Evolutionary conservation across 2,888 invertebrate genomes (phyloP), one percentile per base, ranked within the genome.

Genomic region (Acronicta psi): DNA sequence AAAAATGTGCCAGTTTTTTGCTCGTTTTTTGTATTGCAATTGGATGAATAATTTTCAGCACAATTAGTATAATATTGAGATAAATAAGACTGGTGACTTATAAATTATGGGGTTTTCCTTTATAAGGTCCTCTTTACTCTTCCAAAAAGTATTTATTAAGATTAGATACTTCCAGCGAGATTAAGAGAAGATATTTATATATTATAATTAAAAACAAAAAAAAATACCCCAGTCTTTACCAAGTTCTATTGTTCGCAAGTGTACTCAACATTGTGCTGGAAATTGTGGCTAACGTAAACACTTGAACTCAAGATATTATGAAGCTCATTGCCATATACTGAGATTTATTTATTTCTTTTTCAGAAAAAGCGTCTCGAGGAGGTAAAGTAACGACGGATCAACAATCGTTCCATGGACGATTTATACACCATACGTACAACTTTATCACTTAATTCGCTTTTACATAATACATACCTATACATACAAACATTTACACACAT

Each of bases 351-450:
- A 89, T 94, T 92, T 91, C 85, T 94, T 95, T 96, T 96, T 79
- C 96, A 97, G 97, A 96, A 95, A 95, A 96, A 96, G 94, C 96
- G 96, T 94, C 94, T 96, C 94, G 96, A 97, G 93, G 97, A 97
- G 96, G 97, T 96, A 94, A 91, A 84, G 89, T 88, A 86, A 75
- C 81, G 62, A 57, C 66, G 73, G 67, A 57, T 49, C 64, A 56
- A 47, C 61, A 60, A 58, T 69, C 69, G 42, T 63, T 53, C 38
- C 52, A 59, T 36, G 50, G 61, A 75, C 70, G 59, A 72, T 65
- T 68, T 60, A 66, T 46, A 61, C 55, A 55, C 44, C 18, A 68
- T 25, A 63, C 75, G 25, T 58, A 65, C 45, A 55, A 62, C 36
- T 4, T 43, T 53, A 13, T 38, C 31, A 42, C 29, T 50, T 60